Evolutionary conservation across 2,888 invertebrate genomes (phyloP).

Genomic region (Orchesella flavescens): DNA sequence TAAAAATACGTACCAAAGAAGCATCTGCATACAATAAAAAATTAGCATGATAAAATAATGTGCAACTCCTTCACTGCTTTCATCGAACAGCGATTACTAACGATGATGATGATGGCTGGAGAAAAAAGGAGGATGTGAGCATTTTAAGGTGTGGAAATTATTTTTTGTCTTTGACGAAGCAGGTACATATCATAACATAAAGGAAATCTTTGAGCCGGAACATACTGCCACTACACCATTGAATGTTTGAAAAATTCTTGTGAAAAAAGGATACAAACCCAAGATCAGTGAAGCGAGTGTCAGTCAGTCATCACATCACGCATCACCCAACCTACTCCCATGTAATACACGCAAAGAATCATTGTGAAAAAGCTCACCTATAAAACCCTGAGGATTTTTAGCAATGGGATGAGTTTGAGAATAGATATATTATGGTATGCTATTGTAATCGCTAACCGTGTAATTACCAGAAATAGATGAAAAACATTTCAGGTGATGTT

Average conservation of each 20-base stretch:
- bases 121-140: conserved; percentile 51
- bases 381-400: not conserved
- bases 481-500: conserved; percentile 56
- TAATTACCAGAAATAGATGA: conserved; percentile 54
- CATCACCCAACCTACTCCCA: conserved; percentile 31
- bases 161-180: conserved; percentile 23
- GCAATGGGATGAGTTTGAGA: not conserved
- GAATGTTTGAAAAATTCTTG: conserved; percentile 16
- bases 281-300: conserved; percentile 55
- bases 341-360: not conserved
- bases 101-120: conserved; percentile 25
- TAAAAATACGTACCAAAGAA: too few species aligned
- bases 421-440: conserved; percentile 5
- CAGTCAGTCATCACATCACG: conserved; percentile 46
- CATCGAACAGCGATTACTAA: not conserved
- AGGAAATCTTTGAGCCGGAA: conserved; percentile 57
- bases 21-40: not conserved
- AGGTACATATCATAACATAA: not conserved
- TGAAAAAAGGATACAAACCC: conserved; percentile 41
- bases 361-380: not conserved
- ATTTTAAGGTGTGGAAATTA: conserved; percentile 56
- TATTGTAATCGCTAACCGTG: conserved; percentile 57
- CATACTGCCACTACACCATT: not conserved
- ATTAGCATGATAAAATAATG: conserved; percentile 47
- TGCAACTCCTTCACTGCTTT: not conserved